These are phyloP conservation scores for Prietella phreatophila DNA, from an alignment of 2,113 vertebrate genomes.

Conservation along the genomic window DNA sequence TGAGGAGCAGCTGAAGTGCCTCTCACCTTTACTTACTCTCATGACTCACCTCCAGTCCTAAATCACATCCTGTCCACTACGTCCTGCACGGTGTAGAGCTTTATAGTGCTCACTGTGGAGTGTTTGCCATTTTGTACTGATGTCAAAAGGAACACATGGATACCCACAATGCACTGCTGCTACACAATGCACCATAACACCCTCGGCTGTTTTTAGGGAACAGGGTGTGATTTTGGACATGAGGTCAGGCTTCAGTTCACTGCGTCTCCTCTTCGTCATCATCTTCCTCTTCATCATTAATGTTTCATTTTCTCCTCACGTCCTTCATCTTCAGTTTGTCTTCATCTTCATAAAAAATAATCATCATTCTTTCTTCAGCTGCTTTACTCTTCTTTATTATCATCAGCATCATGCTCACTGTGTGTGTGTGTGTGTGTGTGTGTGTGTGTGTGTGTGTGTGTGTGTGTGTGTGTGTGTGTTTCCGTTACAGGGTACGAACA, in stretches of 20 bases:
- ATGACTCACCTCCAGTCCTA: not conserved
- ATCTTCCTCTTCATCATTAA: not conserved
- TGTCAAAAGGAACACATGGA: not conserved
- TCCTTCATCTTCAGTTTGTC: not conserved
- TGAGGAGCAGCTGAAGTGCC: not conserved
- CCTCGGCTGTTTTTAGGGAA: too few relatives aligned
- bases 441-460: not conserved
- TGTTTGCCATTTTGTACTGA: not conserved
- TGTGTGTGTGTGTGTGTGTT: not conserved
- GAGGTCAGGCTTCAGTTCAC: not conserved
- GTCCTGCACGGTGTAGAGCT: too few relatives aligned
- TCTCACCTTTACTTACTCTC: not conserved
- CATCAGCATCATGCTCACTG: not conserved
- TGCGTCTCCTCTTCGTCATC: not conserved
- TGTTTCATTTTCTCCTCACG: not conserved
- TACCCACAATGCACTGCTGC: not conserved
- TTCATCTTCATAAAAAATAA: not conserved
- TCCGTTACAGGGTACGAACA: not conserved
- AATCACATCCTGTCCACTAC: not conserved
- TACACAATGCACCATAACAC: not conserved
- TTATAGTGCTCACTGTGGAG: not conserved
- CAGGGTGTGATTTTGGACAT: too few relatives aligned
- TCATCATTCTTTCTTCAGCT: not conserved
- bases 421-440: slow-evolving; percentile 9
- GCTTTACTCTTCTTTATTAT: not conserved